phyloP scores from a whole-genome alignment of 1,140 invertebrate genomes.

The Pogonomyrmex barbatus region DNA sequence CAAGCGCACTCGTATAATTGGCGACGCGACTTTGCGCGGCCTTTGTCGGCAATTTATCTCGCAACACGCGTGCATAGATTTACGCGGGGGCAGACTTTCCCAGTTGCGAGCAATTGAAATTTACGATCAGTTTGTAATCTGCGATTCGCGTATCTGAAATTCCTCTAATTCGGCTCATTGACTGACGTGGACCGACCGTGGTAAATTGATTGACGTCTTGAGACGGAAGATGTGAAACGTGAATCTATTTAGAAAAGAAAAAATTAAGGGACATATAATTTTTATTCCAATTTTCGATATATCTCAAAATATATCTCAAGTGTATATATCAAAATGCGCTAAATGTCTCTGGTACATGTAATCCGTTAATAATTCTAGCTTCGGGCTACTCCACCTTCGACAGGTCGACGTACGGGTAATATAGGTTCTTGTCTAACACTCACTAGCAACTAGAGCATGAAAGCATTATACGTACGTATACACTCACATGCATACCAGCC shows the following conservation, averaged over 20 bases:
- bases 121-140: background rate
- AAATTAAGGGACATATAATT: background rate
- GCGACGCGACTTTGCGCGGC: conserved; percentile 40
- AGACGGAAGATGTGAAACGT: background rate
- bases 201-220: no score
- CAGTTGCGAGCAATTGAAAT: background rate
- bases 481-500: conserved; percentile 23
- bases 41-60: conserved; percentile 56
- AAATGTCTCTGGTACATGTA: conserved; percentile 14
- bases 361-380: conserved; percentile 66
- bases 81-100: background rate
- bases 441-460: conserved; percentile 76
- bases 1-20: conserved; percentile 45
- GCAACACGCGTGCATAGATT: background rate
- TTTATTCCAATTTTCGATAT: background rate
- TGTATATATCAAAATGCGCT: background rate
- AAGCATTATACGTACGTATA: conserved; percentile 66
- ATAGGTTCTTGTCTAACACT: conserved; percentile 72
- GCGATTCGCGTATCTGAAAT: background rate
- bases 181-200: background rate
- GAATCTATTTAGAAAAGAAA: background rate
- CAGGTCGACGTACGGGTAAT: conserved; percentile 72
- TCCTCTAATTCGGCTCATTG: background rate
- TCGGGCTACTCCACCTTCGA: conserved; percentile 64
- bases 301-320: no score